A percentile compares a stretch with the other conserved stretches of the same genome.
These are phyloP conservation scores for Drosophila burlai DNA, from an alignment of 1,140 invertebrate species.

Conservation along the genomic window DNA sequence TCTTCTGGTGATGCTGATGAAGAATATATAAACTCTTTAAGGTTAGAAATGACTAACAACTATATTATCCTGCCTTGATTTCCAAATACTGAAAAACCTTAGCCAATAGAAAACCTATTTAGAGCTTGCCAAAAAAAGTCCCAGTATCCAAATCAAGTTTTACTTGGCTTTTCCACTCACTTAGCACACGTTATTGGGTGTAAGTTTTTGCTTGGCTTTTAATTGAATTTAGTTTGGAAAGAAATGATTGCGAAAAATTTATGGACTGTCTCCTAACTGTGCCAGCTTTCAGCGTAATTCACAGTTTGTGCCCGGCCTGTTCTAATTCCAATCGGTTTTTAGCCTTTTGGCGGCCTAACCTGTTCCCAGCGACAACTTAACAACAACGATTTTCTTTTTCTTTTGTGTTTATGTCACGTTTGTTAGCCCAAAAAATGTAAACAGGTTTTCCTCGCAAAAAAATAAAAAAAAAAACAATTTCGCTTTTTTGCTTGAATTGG, in stretches of 20 bases:
- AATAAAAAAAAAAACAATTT: constrained; percentile 46
- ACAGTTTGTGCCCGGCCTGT: constrained; percentile 62
- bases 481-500: constrained; percentile 66
- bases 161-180: not conserved
- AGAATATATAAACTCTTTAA: not conserved
- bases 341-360: constrained; percentile 51
- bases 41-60: too few relatives aligned
- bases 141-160: not conserved
- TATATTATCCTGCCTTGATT: not conserved
- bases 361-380: constrained; percentile 60
- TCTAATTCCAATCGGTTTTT: constrained; percentile 69
- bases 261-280: constrained; percentile 63
- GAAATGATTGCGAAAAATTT: constrained; percentile 42
- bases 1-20: not conserved
- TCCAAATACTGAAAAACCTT: constrained; percentile 3
- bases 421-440: constrained; percentile 62
- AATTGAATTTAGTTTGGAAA: constrained; percentile 38
- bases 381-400: constrained; percentile 46
- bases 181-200: constrained; percentile 11
- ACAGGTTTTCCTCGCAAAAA: constrained; percentile 61
- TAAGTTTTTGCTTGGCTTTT: constrained; percentile 3
- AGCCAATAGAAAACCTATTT: not conserved
- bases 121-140: not conserved
- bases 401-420: constrained; percentile 78
- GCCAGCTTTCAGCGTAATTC: constrained; percentile 56